Conservation (phyloP, 2,113 vertebrate genomes). For the Cyprinodon variegatus region DNA sequence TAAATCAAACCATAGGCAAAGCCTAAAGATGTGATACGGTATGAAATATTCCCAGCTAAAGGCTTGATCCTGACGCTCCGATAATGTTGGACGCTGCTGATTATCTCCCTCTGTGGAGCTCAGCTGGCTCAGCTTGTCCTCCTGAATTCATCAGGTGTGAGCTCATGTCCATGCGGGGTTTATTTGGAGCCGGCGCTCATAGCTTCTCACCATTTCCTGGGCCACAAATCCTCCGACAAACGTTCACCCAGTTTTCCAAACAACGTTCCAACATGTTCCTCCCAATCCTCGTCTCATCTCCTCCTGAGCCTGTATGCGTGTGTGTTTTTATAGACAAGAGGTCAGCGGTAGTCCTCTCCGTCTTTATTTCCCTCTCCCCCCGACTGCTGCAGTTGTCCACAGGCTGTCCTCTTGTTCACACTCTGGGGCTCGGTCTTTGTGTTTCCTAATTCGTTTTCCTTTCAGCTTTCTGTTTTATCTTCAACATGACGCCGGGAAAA, state of each 20-base stretch:
- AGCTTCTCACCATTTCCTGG: slow-evolving; percentile 35
- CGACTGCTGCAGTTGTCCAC: slow-evolving; percentile 45
- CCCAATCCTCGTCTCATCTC: slow-evolving; percentile 23
- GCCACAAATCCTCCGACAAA: slow-evolving; percentile 59
- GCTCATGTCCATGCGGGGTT: slow-evolving; percentile 77
- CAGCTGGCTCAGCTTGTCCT: slow-evolving; percentile 80
- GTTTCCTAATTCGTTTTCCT: slow-evolving; percentile 4
- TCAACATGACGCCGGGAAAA: neutral
- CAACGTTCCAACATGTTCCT: slow-evolving; percentile 62
- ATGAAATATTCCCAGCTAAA: too few relatives aligned
- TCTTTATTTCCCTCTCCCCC: slow-evolving; percentile 43
- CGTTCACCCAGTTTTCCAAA: slow-evolving; percentile 72
- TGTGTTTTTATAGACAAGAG: slow-evolving; percentile 67
- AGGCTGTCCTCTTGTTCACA: slow-evolving; percentile 44
- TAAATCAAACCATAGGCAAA: too few relatives aligned
- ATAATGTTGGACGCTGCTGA: slow-evolving; percentile 2
- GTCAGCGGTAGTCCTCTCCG: slow-evolving; percentile 68
- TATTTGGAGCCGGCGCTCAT: slow-evolving; percentile 43
- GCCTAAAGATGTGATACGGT: too few relatives aligned
- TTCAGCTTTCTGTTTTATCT: slow-evolving; percentile 17
- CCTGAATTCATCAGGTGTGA: slow-evolving; percentile 82
- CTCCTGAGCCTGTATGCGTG: slow-evolving; percentile 56
- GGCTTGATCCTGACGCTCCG: neutral
- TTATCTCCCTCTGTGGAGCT: slow-evolving; percentile 28
- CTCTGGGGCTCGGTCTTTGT: slow-evolving; percentile 13